Percentiles rank a stretch among this genome's conserved stretches.
Evolutionary conservation across 2,113 vertebrate genomes (phyloP).

Genomic region (Mungos mungo): DNA sequence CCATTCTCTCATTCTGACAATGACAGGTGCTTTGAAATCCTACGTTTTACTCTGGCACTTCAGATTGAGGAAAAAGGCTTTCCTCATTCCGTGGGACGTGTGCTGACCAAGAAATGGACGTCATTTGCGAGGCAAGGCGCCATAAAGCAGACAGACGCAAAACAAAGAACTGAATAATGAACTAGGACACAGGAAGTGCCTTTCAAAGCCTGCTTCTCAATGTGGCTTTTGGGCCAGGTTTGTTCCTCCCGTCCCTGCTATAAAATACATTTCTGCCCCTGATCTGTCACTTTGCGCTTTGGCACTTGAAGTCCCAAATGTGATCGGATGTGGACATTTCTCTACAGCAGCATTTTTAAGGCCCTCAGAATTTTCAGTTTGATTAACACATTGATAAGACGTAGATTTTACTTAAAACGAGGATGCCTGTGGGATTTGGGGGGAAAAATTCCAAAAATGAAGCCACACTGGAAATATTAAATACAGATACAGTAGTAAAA

Average conservation of each 20-base stretch:
- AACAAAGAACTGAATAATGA: background rate
- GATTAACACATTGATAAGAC: conserved; percentile 78
- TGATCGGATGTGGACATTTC: conserved; percentile 51
- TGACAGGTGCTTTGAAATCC: background rate
- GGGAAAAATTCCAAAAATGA: conserved; percentile 75
- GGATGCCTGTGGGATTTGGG: conserved; percentile 70
- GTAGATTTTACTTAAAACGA: conserved; percentile 80
- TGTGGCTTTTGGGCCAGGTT: background rate
- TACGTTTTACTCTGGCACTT: background rate
- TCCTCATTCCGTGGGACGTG: accelerated
- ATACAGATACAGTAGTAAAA: conserved; percentile 80
- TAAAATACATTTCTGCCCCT: background rate
- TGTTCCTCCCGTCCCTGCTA: background rate
- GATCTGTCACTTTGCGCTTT: no score
- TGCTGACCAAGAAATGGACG: background rate
- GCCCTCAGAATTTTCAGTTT: conserved; percentile 73
- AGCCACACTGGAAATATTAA: conserved; percentile 79
- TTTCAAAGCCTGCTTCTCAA: background rate
- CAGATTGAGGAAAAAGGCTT: background rate
- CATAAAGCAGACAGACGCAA: background rate
- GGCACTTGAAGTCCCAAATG: background rate
- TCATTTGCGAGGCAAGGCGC: background rate
- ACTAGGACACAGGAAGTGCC: background rate
- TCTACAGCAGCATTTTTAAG: conserved; percentile 48
- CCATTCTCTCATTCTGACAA: background rate